Conservation (phyloP, 2,113 vertebrate species). For the Cyrtonyx montezumae region DNA sequence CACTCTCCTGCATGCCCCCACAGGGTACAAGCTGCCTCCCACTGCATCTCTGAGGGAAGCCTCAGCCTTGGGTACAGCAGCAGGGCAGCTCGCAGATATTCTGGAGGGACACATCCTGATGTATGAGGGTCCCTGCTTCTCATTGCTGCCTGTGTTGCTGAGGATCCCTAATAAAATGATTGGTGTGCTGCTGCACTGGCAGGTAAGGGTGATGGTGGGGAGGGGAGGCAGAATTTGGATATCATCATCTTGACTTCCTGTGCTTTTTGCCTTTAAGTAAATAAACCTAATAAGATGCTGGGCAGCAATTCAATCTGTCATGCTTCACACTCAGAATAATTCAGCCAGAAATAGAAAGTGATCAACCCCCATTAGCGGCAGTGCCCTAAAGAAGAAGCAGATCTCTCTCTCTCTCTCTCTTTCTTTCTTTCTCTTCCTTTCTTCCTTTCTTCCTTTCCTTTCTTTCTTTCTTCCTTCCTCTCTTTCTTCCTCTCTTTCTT, state of each 20-base stretch:
- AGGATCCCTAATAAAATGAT: background rate
- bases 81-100: background rate
- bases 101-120: rapidly evolving
- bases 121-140: background rate
- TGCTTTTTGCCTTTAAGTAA: constrained; percentile 61
- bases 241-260: background rate
- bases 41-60: rapidly evolving
- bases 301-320: constrained; percentile 63
- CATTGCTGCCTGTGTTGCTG: background rate
- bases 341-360: constrained; percentile 23
- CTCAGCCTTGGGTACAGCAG: background rate
- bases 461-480: too few relatives aligned
- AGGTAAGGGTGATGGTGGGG: background rate
- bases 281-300: constrained; percentile 65
- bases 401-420: background rate
- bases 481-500: too few relatives aligned
- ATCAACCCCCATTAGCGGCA: constrained; percentile 36
- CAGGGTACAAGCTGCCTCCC: rapidly evolving
- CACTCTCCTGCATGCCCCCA: rapidly evolving
- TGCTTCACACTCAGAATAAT: constrained; percentile 46
- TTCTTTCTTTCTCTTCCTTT: background rate
- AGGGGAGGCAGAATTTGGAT: background rate
- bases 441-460: background rate
- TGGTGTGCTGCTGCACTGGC: background rate
- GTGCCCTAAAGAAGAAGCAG: constrained; percentile 45